Conservation (phyloP, 2,113 vertebrate genomes). For the Elaphurus davidianus region DNA sequence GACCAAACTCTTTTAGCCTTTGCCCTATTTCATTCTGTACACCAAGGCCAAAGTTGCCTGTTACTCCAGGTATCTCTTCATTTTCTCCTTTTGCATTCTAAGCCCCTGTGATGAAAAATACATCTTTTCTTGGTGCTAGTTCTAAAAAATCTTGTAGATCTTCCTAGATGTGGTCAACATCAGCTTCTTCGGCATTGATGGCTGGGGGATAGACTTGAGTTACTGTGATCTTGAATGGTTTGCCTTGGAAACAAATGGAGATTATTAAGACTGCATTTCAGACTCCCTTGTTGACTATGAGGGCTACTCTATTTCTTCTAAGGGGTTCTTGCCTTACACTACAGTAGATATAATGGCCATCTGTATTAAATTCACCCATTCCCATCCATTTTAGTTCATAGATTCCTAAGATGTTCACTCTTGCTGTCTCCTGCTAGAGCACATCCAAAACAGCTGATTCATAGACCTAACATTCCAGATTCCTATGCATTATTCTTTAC, state of each 20-base stretch:
- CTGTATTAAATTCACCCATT: not conserved
- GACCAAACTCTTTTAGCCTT: not conserved
- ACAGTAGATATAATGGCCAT: not conserved
- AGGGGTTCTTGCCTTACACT: not conserved
- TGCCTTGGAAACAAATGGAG: not conserved
- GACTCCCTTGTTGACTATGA: not conserved
- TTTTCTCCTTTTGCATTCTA: not conserved
- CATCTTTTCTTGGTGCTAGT: not conserved
- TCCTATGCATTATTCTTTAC: not conserved
- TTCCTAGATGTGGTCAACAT: not conserved
- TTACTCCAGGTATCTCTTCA: not conserved
- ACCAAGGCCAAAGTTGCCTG: not conserved
- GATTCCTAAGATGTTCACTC: not conserved
- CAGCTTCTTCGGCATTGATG: not conserved
- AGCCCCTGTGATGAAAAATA: not conserved
- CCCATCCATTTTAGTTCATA: not conserved
- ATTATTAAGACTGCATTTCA: not conserved
- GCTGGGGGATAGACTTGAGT: not conserved
- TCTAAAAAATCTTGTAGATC: not conserved
- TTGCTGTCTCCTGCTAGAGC: not conserved
- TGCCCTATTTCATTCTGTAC: not conserved
- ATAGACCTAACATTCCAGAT: not conserved
- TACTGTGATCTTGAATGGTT: not conserved
- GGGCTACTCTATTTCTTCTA: not conserved
- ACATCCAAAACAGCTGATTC: not conserved